A percentile compares a stretch with the other conserved stretches of the same genome.
These are phyloP conservation scores for Drosophila pseudotakahashii DNA, from an alignment of 2,888 invertebrate species.

Conservation along the genomic window DNA sequence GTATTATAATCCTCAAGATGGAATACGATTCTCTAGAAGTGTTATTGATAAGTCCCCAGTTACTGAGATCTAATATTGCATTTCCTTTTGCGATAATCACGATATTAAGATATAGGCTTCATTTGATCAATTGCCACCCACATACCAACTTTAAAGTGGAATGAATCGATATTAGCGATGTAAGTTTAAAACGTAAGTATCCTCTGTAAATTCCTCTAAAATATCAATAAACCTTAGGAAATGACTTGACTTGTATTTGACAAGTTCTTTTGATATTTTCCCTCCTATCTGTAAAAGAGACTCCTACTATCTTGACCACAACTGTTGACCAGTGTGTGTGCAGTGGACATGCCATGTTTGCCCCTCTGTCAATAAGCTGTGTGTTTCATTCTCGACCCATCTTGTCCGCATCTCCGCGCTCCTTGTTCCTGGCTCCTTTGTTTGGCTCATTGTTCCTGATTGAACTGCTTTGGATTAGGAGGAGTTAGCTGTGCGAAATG, in stretches of 20 bases:
- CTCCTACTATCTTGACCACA: constrained; percentile 12
- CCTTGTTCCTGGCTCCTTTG: constrained; percentile 41
- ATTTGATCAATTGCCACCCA: neutral
- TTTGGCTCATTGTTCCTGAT: constrained; percentile 70
- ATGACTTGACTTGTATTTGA: too few species aligned
- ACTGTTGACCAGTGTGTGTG: constrained; percentile 20
- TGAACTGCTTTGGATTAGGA: constrained; percentile 49
- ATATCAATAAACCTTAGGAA: too few species aligned
- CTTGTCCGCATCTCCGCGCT: constrained; percentile 51
- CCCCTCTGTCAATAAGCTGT: constrained; percentile 68
- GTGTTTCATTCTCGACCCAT: constrained; percentile 40
- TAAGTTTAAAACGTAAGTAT: neutral
- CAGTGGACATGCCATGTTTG: constrained; percentile 38
- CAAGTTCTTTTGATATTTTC: neutral
- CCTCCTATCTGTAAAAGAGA: neutral
- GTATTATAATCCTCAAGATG: neutral
- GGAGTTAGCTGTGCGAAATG: constrained; percentile 20
- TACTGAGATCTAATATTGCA: neutral
- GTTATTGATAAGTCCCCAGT: neutral
- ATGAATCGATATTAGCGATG: neutral
- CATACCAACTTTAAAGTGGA: neutral
- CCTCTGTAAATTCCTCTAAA: too few species aligned
- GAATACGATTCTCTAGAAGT: neutral
- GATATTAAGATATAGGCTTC: neutral
- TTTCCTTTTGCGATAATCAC: too few species aligned